Conservation (phyloP, 2,888 invertebrate genomes). For the Netelia melanura region DNA sequence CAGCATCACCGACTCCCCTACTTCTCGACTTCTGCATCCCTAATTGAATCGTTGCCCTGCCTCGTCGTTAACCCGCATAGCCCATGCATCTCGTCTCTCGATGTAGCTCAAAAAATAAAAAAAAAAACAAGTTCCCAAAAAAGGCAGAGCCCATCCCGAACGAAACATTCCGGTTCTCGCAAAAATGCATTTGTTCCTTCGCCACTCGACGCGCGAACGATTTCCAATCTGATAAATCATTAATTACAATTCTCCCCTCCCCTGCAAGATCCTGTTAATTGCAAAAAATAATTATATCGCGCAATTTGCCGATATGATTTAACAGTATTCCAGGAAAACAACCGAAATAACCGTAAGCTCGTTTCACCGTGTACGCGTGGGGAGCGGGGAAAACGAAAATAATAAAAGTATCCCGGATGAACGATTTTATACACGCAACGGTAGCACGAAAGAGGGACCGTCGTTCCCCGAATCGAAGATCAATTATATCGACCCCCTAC, state of each 20-base stretch:
- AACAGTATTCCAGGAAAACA: constrained; percentile 45
- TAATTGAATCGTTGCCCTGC: constrained; percentile 71
- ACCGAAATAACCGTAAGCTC: constrained; percentile 21
- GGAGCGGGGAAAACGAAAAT: background rate
- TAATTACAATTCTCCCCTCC: constrained; percentile 48
- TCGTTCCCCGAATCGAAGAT: constrained; percentile 44
- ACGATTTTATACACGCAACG: constrained; percentile 2
- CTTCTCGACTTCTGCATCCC: constrained; percentile 73
- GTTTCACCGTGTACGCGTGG: background rate
- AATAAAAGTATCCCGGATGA: background rate
- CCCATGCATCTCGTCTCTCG: constrained; percentile 21
- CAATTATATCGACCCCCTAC: constrained; percentile 9
- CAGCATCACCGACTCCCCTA: constrained; percentile 36
- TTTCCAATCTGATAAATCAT: constrained; percentile 64
- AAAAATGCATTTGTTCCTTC: constrained; percentile 30
- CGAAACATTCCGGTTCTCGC: constrained; percentile 34
- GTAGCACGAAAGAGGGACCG: constrained; percentile 22
- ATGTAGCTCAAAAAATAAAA: constrained; percentile 29
- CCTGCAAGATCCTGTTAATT: constrained; percentile 46
- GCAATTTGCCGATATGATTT: constrained; percentile 43
- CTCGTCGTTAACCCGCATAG: constrained; percentile 50
- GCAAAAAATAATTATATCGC: constrained; percentile 64
- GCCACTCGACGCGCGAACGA: constrained; percentile 39
- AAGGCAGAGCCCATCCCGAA: constrained; percentile 22
- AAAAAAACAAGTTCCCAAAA: constrained; percentile 3